These are phyloP conservation scores for Trachelus tabidus DNA, from an alignment of 2,888 invertebrate species.

Conservation along the genomic window DNA sequence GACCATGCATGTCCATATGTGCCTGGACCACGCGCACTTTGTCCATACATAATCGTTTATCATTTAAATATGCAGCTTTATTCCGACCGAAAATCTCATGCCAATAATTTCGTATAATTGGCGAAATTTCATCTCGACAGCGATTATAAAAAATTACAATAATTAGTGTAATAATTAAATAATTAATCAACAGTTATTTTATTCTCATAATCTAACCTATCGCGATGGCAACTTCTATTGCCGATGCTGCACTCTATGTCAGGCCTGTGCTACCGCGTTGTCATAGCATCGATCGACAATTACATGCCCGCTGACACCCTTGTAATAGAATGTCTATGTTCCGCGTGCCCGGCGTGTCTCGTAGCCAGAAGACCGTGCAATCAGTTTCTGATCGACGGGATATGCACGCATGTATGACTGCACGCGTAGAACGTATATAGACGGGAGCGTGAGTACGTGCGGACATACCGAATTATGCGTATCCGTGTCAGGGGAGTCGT, in stretches of 20 bases:
- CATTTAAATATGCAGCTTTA: slow-evolving; percentile 26
- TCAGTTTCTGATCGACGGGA: slow-evolving; percentile 47
- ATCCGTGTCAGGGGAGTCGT: slow-evolving; percentile 46
- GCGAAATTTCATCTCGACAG: neutral
- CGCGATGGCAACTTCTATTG: neutral
- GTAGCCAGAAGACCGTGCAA: slow-evolving; percentile 55
- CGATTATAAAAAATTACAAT: neutral
- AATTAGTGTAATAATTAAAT: neutral
- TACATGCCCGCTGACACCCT: slow-evolving; percentile 52
- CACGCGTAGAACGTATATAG: neutral
- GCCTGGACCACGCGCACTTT: slow-evolving; percentile 30
- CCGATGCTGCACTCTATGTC: neutral
- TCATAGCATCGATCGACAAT: slow-evolving; percentile 48
- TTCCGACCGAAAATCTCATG: neutral
- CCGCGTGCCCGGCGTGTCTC: slow-evolving; percentile 57
- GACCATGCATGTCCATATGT: slow-evolving; percentile 36
- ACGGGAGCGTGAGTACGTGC: slow-evolving; percentile 5
- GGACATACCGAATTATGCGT: slow-evolving; percentile 36
- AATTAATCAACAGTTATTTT: neutral
- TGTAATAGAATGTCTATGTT: slow-evolving; percentile 47
- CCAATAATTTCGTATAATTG: neutral
- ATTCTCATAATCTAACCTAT: neutral
- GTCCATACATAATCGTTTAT: slow-evolving; percentile 37
- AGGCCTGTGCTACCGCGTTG: slow-evolving; percentile 33
- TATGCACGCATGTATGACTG: slow-evolving; percentile 16